phyloP scores from a whole-genome alignment of 2,797 vertebrate species.

The Cossypha polioptera region DNA sequence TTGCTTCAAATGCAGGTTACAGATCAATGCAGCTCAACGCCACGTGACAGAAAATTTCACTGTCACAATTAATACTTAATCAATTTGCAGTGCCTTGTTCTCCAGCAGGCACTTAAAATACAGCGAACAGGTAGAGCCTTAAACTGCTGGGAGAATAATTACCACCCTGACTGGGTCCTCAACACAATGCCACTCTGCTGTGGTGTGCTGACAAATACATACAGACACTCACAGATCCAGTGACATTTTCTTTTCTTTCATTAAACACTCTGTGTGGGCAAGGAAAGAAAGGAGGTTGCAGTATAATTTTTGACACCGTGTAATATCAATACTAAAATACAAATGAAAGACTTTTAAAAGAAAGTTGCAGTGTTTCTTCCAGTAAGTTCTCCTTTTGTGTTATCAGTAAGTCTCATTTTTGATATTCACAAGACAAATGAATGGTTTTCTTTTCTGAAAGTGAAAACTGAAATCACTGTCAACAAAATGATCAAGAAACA shows the following conservation, averaged over 20 bases:
- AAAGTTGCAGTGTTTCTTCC: neutral
- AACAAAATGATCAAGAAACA: neutral
- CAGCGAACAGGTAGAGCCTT: neutral
- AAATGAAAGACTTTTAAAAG: constrained; percentile 1
- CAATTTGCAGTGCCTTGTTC: neutral
- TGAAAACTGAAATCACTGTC: neutral
- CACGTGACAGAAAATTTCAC: neutral
- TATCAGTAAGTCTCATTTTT: neutral
- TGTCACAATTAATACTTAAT: constrained; percentile 53
- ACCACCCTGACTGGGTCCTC: constrained; percentile 19
- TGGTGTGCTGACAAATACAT: constrained; percentile 31
- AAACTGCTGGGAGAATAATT: constrained; percentile 40
- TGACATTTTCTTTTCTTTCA: constrained; percentile 34
- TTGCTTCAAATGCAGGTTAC: neutral
- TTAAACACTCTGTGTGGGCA: constrained; percentile 25
- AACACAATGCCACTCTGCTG: neutral
- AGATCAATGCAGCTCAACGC: neutral
- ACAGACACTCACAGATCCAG: neutral
- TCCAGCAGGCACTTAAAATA: constrained; percentile 35
- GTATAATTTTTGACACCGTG: neutral
- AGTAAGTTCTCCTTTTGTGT: neutral
- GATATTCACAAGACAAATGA: neutral
- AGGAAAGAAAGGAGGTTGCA: neutral
- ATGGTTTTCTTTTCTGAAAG: neutral
- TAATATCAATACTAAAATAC: neutral